A percentile compares a stretch with the other conserved stretches of the same genome.
These are phyloP conservation scores for Amaurobius ferox DNA, from an alignment of 2,888 invertebrate species.

Conservation along the genomic window DNA sequence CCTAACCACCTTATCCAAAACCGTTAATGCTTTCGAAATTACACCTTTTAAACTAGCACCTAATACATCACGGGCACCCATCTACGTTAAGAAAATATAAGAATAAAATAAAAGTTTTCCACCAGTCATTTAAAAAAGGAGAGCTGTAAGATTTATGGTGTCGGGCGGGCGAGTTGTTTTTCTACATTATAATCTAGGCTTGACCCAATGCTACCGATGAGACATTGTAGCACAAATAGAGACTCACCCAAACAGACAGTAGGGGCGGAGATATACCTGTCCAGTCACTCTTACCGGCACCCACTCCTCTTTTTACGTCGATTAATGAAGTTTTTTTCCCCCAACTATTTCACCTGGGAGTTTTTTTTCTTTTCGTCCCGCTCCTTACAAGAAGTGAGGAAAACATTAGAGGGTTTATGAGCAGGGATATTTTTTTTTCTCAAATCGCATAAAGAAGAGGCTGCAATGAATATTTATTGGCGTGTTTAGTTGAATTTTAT, in stretches of 20 bases:
- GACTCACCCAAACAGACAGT: conserved; percentile 30
- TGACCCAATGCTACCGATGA: conserved; percentile 58
- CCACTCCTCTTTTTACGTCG: conserved; percentile 12
- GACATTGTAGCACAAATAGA: conserved; percentile 58
- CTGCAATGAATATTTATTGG: conserved; percentile 64
- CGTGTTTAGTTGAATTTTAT: conserved; percentile 28
- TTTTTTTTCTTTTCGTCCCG: conserved; percentile 8
- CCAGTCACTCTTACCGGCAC: conserved; percentile 20
- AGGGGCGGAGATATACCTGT: conserved; percentile 26
- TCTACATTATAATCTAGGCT: conserved; percentile 42
- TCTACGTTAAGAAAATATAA: neutral
- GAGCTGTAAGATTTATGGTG: conserved; percentile 44
- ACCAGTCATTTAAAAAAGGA: conserved; percentile 12
- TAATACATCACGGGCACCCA: neutral
- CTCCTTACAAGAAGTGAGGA: conserved; percentile 30
- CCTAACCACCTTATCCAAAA: too few species aligned
- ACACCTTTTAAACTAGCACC: neutral
- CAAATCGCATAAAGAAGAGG: conserved; percentile 43
- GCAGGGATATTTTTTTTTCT: conserved; percentile 26
- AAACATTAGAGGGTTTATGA: conserved; percentile 59
- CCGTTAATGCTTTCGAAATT: too few species aligned
- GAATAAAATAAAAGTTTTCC: neutral
- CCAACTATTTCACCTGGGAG: conserved; percentile 34
- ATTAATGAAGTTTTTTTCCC: conserved; percentile 52
- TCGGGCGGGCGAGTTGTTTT: conserved; percentile 40